Percentiles rank a stretch among this genome's conserved stretches.
These are phyloP conservation scores for Hesperophylax magnus DNA, from an alignment of 1,140 invertebrate genomes.

Conservation along the genomic window DNA sequence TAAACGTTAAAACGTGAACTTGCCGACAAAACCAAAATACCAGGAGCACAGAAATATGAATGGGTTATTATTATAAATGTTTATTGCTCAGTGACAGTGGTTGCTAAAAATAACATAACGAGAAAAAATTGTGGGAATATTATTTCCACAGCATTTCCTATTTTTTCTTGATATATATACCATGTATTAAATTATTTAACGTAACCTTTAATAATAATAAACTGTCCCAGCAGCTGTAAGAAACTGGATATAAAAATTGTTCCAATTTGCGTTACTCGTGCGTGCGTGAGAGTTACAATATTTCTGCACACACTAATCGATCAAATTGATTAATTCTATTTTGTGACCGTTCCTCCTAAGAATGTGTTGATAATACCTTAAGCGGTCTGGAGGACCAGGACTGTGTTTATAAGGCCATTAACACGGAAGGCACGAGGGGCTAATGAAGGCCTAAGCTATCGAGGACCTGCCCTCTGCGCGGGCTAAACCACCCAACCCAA, in stretches of 20 bases:
- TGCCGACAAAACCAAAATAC: too few species aligned
- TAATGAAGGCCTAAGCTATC: background rate
- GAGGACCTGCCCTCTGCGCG: background rate
- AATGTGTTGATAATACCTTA: background rate
- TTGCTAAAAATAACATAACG: too few species aligned
- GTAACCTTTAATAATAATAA: too few species aligned
- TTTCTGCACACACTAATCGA: background rate
- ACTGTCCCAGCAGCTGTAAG: too few species aligned
- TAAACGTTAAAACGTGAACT: too few species aligned
- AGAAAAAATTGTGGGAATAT: too few species aligned
- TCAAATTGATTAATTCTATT: background rate
- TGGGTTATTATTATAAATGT: too few species aligned
- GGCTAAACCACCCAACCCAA: background rate
- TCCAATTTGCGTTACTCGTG: background rate
- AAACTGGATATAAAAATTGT: background rate
- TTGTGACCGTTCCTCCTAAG: background rate
- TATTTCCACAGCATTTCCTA: too few species aligned
- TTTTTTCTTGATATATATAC: too few species aligned
- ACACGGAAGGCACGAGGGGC: constrained; percentile 20
- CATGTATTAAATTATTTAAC: too few species aligned
- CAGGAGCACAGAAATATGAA: too few species aligned
- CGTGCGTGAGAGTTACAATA: background rate
- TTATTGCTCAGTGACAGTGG: too few species aligned
- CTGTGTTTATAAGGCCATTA: background rate
- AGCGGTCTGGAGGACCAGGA: background rate